Percentiles rank a stretch among this genome's conserved stretches.
phyloP scores from a whole-genome alignment of 2,888 invertebrate genomes.

The Phalera bucephala region DNA sequence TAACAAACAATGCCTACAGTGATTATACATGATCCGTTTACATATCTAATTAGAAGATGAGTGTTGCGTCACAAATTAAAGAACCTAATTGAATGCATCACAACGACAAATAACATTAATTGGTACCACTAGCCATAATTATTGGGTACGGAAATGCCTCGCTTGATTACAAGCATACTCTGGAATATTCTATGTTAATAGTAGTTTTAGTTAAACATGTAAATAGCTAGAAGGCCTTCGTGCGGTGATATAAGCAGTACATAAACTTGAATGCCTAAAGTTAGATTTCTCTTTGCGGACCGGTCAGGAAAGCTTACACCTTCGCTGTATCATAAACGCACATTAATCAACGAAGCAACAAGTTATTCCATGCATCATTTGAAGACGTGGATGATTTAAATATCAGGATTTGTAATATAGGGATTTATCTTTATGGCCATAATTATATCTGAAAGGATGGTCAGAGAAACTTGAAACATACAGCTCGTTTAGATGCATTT shows the following conservation, averaged over 20 bases:
- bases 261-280: conserved; percentile 23
- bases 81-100: conserved; percentile 5
- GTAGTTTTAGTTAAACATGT: conserved; percentile 10
- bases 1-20: too few relatives aligned
- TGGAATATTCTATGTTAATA: conserved; percentile 7
- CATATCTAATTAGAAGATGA: too few relatives aligned
- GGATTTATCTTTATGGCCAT: too few relatives aligned
- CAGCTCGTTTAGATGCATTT: too few relatives aligned
- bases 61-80: too few relatives aligned
- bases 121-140: conserved; percentile 8
- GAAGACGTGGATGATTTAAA: conserved; percentile 21
- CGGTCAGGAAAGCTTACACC: conserved; percentile 1
- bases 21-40: too few relatives aligned
- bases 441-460: too few relatives aligned
- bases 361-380: conserved; percentile 9
- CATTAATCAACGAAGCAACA: conserved; percentile 49
- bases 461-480: too few relatives aligned
- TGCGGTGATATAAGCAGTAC: conserved; percentile 17
- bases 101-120: conserved; percentile 9
- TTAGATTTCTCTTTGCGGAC: conserved; percentile 23
- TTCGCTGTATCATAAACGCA: conserved; percentile 48
- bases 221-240: conserved; percentile 20
- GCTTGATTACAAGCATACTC: conserved; percentile 3
- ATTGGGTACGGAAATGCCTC: conserved; percentile 2
- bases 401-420: conserved; percentile 6